A percentile compares a stretch with the other conserved stretches of the same genome.
phyloP scores from a whole-genome alignment of 53 echinoderm and acorn worm species.

The Stichopus horrens region DNA sequence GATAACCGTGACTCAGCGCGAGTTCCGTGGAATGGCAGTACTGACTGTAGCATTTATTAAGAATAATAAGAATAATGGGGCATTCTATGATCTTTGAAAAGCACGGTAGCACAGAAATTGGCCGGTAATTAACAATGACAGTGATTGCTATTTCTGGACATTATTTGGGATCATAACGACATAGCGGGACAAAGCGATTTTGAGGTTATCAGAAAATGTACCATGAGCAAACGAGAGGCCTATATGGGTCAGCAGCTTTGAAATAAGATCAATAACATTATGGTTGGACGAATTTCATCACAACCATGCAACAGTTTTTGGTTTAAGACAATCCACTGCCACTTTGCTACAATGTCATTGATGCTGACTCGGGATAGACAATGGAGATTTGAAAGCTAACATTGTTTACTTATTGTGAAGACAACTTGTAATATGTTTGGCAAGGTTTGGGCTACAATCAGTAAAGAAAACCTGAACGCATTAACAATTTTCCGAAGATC shows the following conservation, averaged over 20 bases:
- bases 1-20: neutral
- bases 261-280: neutral
- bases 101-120: neutral
- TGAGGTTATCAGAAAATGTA: no score
- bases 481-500: neutral
- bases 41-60: neutral
- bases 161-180: no score
- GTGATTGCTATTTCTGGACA: neutral
- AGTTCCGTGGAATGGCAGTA: neutral
- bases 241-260: neutral
- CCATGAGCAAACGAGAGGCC: neutral
- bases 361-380: neutral
- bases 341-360: neutral
- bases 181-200: no score
- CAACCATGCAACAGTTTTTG: neutral
- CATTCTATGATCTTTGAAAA: neutral
- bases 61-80: neutral
- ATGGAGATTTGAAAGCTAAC: neutral
- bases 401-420: neutral
- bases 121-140: neutral
- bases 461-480: neutral
- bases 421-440: neutral
- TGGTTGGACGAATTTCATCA: neutral
- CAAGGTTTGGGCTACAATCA: neutral
- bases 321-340: conserved; percentile 12